Conservation (phyloP, 2,113 vertebrate species). For the Alligator sinensis region DNA sequence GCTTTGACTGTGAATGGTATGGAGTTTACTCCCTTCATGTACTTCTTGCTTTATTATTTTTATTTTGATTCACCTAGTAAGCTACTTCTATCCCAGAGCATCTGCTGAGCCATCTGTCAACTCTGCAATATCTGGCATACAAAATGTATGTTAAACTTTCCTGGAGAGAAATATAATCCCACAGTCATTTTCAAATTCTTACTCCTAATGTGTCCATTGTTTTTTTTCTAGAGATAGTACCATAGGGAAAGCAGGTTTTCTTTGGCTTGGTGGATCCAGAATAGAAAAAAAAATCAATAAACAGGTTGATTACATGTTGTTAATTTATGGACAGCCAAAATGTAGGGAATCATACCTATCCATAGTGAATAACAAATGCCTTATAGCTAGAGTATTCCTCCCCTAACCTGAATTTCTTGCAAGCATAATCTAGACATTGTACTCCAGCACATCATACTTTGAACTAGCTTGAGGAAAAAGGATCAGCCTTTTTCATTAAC, state of each 20-base stretch:
- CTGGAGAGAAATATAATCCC: neutral
- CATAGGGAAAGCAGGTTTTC: neutral
- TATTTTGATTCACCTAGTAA: constrained; percentile 70
- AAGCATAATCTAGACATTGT: neutral
- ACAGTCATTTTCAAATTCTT: neutral
- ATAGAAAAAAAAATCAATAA: neutral
- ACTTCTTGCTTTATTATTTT: constrained; percentile 17
- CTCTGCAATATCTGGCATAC: constrained; percentile 42
- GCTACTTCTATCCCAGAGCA: constrained; percentile 65
- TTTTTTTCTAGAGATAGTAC: neutral
- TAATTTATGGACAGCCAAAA: neutral
- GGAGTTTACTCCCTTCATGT: neutral
- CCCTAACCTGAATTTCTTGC: neutral
- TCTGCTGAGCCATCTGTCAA: constrained; percentile 75
- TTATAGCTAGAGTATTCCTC: neutral
- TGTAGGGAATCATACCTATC: neutral
- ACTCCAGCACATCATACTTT: neutral
- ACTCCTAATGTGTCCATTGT: neutral
- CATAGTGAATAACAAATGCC: neutral
- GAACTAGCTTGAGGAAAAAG: neutral
- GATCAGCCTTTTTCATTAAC: neutral
- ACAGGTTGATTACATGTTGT: neutral
- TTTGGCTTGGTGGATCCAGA: neutral
- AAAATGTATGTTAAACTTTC: neutral
- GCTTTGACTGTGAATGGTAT: neutral